Evolutionary conservation across 2,113 vertebrate genomes (phyloP).

Genomic region (Brienomyrus brachyistius): DNA sequence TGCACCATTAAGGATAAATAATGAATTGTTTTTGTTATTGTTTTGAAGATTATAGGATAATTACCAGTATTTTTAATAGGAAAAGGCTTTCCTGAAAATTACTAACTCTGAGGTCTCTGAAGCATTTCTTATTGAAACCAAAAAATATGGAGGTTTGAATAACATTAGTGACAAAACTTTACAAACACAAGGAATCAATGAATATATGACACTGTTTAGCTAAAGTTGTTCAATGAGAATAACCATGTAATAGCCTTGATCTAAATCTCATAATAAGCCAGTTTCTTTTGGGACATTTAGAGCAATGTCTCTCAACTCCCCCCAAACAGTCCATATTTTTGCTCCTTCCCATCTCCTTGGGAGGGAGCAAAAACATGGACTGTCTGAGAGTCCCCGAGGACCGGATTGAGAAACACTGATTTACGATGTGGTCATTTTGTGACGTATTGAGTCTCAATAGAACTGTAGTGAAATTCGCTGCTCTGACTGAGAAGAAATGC

Average conservation of each 20-base stretch:
- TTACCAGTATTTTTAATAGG: background rate
- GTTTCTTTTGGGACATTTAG: background rate
- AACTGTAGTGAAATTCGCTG: background rate
- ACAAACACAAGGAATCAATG: background rate
- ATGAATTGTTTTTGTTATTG: slow-evolving; percentile 4
- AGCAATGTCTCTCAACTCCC: background rate
- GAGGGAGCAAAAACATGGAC: background rate
- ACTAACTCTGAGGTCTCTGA: background rate
- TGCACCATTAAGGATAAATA: slow-evolving; percentile 1
- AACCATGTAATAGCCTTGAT: background rate
- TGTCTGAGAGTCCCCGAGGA: background rate
- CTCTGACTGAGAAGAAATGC: background rate
- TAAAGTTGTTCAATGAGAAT: background rate
- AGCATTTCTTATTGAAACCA: slow-evolving; percentile 2
- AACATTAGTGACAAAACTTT: background rate
- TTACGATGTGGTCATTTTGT: background rate
- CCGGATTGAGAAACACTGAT: background rate
- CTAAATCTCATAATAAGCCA: background rate
- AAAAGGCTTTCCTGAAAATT: background rate
- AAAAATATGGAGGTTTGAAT: background rate
- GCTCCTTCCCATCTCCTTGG: background rate
- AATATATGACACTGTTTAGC: background rate
- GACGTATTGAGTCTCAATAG: no score
- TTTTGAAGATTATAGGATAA: background rate
- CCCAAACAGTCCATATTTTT: background rate